Evolutionary conservation across 2,797 vertebrate species (phyloP).

Genomic region (Sphaeramia orbicularis): DNA sequence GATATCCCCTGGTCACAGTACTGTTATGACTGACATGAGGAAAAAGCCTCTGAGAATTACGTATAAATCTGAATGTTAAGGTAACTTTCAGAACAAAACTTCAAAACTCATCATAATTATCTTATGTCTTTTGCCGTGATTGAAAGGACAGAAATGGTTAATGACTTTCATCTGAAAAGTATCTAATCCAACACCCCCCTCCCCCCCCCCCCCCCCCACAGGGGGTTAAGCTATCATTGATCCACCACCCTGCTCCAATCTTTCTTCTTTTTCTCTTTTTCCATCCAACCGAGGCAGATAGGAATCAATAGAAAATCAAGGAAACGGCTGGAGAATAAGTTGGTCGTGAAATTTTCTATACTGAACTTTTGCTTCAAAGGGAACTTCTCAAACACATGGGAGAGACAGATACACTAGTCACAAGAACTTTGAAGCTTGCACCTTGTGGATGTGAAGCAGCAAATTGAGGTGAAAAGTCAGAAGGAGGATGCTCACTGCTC

Average conservation of each 20-base stretch:
- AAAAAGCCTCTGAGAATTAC: slow-evolving; percentile 43
- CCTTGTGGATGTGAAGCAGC: slow-evolving; percentile 57
- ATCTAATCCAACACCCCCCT: slow-evolving; percentile 52
- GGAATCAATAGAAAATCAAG: slow-evolving; percentile 86
- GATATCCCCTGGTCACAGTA: slow-evolving; percentile 51
- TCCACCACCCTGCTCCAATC: slow-evolving; percentile 53
- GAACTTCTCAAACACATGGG: slow-evolving; percentile 68
- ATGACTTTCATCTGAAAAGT: slow-evolving; percentile 69
- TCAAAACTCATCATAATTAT: slow-evolving; percentile 40
- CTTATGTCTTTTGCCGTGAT: slow-evolving; percentile 42
- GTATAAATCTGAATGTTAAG: slow-evolving; percentile 55
- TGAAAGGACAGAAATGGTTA: slow-evolving; percentile 67
- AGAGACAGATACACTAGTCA: slow-evolving; percentile 21
- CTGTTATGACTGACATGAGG: slow-evolving; percentile 62
- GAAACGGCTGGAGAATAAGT: slow-evolving; percentile 81
- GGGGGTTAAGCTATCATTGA: slow-evolving; percentile 80
- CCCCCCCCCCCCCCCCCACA: slow-evolving; percentile 30
- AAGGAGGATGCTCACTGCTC: slow-evolving; percentile 53
- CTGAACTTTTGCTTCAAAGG: slow-evolving; percentile 86
- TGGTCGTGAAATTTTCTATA: slow-evolving; percentile 77
- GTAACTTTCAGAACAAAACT: slow-evolving; percentile 45
- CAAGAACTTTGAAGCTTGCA: slow-evolving; percentile 71
- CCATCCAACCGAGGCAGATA: slow-evolving; percentile 67
- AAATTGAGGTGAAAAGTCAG: slow-evolving; percentile 80
- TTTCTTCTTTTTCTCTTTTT: slow-evolving; percentile 52